A percentile compares a stretch with the other conserved stretches of the same genome.
Conservation (phyloP, 2,113 vertebrate genomes). For the Alligator mississippiensis region DNA sequence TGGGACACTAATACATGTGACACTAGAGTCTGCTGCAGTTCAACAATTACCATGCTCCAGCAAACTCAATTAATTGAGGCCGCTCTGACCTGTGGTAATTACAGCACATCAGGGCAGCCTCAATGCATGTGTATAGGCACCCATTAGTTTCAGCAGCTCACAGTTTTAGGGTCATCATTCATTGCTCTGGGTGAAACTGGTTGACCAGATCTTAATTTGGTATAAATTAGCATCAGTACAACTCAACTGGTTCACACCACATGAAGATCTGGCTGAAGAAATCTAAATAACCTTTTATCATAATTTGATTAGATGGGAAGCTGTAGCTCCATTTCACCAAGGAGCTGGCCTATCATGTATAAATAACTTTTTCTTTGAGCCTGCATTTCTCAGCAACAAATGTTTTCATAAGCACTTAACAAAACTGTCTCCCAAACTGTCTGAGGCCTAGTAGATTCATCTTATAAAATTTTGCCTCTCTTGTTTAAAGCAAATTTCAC, state of each 20-base stretch:
- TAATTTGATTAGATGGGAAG: slow-evolving; percentile 15
- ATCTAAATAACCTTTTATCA: slow-evolving; percentile 18
- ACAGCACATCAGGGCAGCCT: too few species aligned
- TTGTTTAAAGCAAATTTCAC: background rate
- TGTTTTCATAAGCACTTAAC: background rate
- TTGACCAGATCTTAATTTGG: slow-evolving; percentile 69
- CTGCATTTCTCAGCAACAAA: background rate
- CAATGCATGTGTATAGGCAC: too few species aligned
- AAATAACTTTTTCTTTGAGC: background rate
- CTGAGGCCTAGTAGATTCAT: background rate
- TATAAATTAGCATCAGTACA: slow-evolving; percentile 68
- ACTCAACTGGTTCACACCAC: slow-evolving; percentile 67
- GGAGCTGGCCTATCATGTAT: background rate
- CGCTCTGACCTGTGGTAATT: too few species aligned
- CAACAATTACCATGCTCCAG: too few species aligned
- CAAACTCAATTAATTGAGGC: too few species aligned
- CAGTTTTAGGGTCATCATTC: slow-evolving; percentile 69
- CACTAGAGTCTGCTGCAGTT: too few species aligned
- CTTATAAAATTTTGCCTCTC: background rate
- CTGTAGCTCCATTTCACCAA: background rate
- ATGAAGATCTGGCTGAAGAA: background rate
- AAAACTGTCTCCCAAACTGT: background rate
- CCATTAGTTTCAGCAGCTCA: slow-evolving; percentile 72
- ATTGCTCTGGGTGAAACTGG: slow-evolving; percentile 74
- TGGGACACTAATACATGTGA: too few species aligned